These are phyloP conservation scores for Diarsia brunnea DNA, from an alignment of 2,888 invertebrate species.

Conservation along the genomic window DNA sequence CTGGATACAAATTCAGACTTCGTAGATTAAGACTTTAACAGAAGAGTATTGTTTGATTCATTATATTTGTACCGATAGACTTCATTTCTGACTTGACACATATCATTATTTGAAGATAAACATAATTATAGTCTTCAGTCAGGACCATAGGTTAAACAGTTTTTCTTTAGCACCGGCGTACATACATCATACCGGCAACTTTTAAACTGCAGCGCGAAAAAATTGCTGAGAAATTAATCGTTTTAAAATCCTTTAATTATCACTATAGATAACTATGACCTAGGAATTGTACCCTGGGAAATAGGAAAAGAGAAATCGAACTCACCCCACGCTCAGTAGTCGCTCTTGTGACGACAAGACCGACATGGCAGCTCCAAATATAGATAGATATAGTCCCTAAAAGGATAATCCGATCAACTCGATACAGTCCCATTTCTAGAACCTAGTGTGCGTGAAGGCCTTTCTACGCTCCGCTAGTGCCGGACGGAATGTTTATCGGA, in stretches of 20 bases:
- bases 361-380: neutral
- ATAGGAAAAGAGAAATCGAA: neutral
- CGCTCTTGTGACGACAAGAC: neutral
- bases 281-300: neutral
- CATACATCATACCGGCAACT: too few relatives aligned
- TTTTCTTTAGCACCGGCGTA: neutral
- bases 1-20: too few relatives aligned
- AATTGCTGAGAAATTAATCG: too few relatives aligned
- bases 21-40: too few relatives aligned
- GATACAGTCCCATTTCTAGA: slow-evolving; percentile 18
- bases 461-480: slow-evolving; percentile 13
- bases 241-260: neutral
- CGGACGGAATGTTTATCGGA: slow-evolving; percentile 35
- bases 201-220: too few relatives aligned
- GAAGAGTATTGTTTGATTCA: too few relatives aligned
- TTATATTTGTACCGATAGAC: too few relatives aligned
- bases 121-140: neutral
- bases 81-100: too few relatives aligned
- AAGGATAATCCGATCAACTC: slow-evolving; percentile 5
- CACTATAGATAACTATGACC: neutral
- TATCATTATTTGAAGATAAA: too few relatives aligned
- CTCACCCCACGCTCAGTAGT: neutral
- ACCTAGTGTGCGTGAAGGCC: slow-evolving; percentile 17
- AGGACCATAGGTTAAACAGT: neutral
- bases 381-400: neutral